Conservation (phyloP, 2,888 invertebrate species). For the Eilema sororculum region DNA sequence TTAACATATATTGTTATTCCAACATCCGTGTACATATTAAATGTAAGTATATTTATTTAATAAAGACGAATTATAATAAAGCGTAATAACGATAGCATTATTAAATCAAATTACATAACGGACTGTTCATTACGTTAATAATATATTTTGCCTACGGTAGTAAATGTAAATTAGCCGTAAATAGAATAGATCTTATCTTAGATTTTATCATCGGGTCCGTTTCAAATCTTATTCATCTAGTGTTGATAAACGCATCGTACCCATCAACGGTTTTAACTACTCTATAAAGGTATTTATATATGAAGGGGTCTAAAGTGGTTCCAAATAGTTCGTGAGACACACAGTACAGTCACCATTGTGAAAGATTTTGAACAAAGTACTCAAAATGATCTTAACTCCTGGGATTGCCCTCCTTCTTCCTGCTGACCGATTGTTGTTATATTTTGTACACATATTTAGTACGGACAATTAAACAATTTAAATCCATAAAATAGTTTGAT, state of each 20-base stretch:
- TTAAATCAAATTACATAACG: not conserved
- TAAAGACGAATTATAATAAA: not conserved
- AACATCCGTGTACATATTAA: not conserved
- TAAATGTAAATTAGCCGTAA: not conserved
- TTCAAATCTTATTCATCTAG: not conserved
- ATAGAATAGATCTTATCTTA: not conserved
- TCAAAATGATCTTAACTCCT: too few relatives aligned
- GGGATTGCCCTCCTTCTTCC: too few relatives aligned
- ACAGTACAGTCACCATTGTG: too few relatives aligned
- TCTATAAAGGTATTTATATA: not conserved
- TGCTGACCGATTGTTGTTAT: too few relatives aligned
- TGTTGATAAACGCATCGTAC: not conserved
- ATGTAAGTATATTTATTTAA: not conserved
- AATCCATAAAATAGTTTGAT: too few relatives aligned
- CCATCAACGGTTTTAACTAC: not conserved
- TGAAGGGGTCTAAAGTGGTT: too few relatives aligned
- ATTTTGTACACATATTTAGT: too few relatives aligned
- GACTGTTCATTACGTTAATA: not conserved
- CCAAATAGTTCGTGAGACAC: too few relatives aligned
- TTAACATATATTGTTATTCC: not conserved
- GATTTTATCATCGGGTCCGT: not conserved
- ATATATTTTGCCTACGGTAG: not conserved
- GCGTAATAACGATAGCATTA: not conserved
- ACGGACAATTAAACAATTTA: too few relatives aligned
- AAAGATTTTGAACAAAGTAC: too few relatives aligned